Conservation (phyloP, 2,113 vertebrate genomes). For the Nibea albiflora region DNA sequence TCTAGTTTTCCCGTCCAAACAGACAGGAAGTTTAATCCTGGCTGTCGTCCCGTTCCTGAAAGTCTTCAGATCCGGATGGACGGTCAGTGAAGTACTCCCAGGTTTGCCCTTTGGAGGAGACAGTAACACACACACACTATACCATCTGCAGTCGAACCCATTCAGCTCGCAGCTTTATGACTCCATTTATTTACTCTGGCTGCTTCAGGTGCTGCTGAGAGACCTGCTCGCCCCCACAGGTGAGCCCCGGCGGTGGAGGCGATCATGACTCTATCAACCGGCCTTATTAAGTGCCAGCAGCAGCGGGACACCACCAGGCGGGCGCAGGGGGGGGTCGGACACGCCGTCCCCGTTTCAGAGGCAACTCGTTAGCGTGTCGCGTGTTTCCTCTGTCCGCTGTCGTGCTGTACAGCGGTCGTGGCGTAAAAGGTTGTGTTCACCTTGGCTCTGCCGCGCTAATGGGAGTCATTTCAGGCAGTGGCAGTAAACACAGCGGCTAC, state of each 20-base stretch:
- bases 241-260: slow-evolving; percentile 21
- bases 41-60: background rate
- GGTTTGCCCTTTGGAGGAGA: slow-evolving; percentile 40
- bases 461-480: slow-evolving; percentile 25
- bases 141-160: slow-evolving; percentile 20
- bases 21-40: background rate
- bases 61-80: background rate
- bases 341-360: background rate
- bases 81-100: slow-evolving; percentile 13
- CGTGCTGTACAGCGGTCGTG: background rate
- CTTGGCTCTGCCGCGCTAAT: slow-evolving; percentile 9
- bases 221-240: slow-evolving; percentile 36
- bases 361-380: slow-evolving; percentile 29
- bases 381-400: slow-evolving; percentile 1
- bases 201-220: slow-evolving; percentile 30
- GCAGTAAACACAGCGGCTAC: slow-evolving; percentile 1
- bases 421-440: slow-evolving; percentile 42
- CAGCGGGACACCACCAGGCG: slow-evolving; percentile 6
- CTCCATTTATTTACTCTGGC: slow-evolving; percentile 54
- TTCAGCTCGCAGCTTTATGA: slow-evolving; percentile 49
- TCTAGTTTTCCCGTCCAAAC: no score
- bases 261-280: slow-evolving; percentile 50
- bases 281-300: slow-evolving; percentile 51
- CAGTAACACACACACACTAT: background rate
- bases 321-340: background rate